Percentiles rank a stretch among this genome's conserved stretches.
These are phyloP conservation scores for Dromococcyx pavoninus DNA, from an alignment of 2,797 vertebrate species.

Conservation along the genomic window DNA sequence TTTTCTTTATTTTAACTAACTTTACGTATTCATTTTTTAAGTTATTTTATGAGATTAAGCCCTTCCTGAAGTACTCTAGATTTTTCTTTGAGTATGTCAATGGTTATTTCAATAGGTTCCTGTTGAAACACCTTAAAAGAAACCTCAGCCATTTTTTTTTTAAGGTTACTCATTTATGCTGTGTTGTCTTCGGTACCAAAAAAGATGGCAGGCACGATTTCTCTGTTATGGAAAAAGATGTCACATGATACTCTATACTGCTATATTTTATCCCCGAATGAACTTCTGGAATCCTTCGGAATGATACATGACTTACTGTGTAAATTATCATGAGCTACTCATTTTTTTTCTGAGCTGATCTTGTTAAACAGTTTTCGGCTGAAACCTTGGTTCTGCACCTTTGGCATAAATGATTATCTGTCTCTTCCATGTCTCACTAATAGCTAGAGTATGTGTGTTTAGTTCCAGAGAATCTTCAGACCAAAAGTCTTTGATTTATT, in stretches of 20 bases:
- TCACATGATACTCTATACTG: neutral
- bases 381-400: neutral
- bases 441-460: neutral
- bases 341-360: neutral
- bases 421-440: neutral
- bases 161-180: neutral
- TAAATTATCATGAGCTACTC: neutral
- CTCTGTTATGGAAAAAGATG: neutral
- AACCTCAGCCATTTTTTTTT: neutral
- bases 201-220: neutral
- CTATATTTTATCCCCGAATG: constrained; percentile 4
- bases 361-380: neutral
- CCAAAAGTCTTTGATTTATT: neutral
- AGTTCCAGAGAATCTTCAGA: neutral
- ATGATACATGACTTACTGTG: neutral
- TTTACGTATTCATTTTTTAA: neutral
- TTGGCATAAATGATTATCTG: constrained; percentile 13
- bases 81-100: neutral
- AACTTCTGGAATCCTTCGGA: constrained; percentile 23
- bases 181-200: neutral
- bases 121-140: neutral
- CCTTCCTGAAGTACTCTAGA: neutral
- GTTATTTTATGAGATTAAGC: neutral
- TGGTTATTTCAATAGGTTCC: neutral
- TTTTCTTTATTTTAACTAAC: constrained; percentile 10